Conservation (phyloP, 30 jellyfish, hydroid and myxozoan genomes). For the Chrysaora quinquecirrha region DNA sequence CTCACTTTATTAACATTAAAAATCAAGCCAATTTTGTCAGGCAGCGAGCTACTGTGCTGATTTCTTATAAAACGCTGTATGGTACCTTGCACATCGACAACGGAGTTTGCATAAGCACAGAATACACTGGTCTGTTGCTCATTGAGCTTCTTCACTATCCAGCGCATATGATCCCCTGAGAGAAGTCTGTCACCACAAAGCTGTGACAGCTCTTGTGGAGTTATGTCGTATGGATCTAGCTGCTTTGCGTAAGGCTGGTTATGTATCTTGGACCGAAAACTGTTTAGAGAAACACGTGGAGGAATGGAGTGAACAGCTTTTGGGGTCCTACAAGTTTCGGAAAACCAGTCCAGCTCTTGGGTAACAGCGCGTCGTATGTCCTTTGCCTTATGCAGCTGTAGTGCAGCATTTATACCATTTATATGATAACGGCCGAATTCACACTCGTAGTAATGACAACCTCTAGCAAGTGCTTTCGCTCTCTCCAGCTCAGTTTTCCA, state of each 20-base stretch:
- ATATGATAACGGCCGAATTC: conserved; percentile 6
- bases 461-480: neutral
- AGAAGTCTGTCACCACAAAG: neutral
- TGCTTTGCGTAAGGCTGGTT: neutral
- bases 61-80: too few relatives aligned
- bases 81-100: neutral
- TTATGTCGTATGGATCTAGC: neutral
- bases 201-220: neutral
- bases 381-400: conserved; percentile 13
- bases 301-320: neutral
- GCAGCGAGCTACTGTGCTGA: too few relatives aligned
- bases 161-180: neutral
- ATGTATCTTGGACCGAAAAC: conserved; percentile 11
- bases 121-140: neutral
- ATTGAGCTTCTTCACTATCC: neutral
- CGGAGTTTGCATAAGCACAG: neutral
- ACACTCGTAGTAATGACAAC: conserved; percentile 2
- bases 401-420: neutral
- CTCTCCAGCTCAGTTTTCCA: conserved; percentile 12
- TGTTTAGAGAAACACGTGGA: neutral
- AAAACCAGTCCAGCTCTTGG: conserved; percentile 27
- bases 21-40: neutral
- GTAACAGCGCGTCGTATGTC: conserved; percentile 6
- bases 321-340: conserved; percentile 11
- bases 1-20: neutral